Percentiles rank a stretch among this genome's conserved stretches.
phyloP scores from a whole-genome alignment of 2,888 invertebrate species.

The Myopa tessellatipennis region DNA sequence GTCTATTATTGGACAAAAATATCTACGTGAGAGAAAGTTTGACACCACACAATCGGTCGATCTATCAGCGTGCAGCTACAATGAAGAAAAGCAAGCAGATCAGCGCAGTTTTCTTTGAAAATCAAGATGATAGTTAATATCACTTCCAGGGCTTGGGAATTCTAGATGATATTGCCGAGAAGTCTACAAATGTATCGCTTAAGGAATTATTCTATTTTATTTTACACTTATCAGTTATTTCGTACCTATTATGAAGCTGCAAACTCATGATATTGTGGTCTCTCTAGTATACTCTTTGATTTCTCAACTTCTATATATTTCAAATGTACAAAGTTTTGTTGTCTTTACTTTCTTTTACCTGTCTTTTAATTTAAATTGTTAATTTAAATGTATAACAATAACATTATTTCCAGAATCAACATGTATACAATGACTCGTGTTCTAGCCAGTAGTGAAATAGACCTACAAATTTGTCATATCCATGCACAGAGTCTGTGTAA shows the following conservation, averaged over 20 bases:
- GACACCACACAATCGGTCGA: background rate
- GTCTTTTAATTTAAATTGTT: background rate
- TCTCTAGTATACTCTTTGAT: too few relatives aligned
- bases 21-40: conserved; percentile 21
- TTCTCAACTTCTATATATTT: too few relatives aligned
- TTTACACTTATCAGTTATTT: too few relatives aligned
- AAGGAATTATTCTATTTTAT: too few relatives aligned
- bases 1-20: background rate
- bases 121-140: background rate
- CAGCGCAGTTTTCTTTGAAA: background rate
- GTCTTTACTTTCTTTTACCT: background rate
- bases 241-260: too few relatives aligned
- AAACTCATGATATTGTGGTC: too few relatives aligned
- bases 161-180: background rate
- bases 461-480: background rate
- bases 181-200: background rate
- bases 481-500: conserved; percentile 1
- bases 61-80: background rate
- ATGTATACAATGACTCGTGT: background rate
- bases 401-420: background rate
- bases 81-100: conserved; percentile 2
- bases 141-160: background rate
- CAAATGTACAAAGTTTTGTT: background rate
- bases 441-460: background rate
- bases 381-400: conserved; percentile 14